Evolutionary conservation across 1,140 invertebrate species (phyloP).

Genomic region (Drosophila chauvacae): DNA sequence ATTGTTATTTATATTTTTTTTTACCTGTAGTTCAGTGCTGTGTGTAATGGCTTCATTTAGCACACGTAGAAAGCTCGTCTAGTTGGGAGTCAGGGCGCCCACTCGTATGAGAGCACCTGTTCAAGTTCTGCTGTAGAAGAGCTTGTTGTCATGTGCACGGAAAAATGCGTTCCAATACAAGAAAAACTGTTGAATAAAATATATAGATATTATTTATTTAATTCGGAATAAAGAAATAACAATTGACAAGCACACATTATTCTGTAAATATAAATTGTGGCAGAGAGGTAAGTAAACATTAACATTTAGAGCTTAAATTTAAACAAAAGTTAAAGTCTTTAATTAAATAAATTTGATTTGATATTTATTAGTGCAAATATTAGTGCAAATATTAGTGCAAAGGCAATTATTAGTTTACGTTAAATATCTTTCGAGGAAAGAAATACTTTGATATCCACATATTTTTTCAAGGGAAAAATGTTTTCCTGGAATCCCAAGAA

Average conservation of each 20-base stretch:
- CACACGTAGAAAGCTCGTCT: conserved; percentile 18
- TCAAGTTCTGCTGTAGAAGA: neutral
- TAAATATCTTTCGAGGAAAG: neutral
- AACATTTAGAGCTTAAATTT: neutral
- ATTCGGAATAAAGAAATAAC: neutral
- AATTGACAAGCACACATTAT: neutral
- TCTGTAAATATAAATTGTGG: neutral
- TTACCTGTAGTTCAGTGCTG: conserved; percentile 12
- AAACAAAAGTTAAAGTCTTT: no score
- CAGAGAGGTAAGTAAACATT: neutral
- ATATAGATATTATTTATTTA: neutral
- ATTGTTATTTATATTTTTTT: conserved; percentile 39
- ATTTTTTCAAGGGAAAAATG: neutral
- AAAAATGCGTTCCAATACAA: neutral
- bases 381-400: neutral
- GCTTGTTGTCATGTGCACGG: conserved; percentile 10
- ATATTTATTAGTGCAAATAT: neutral
- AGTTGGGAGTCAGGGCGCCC: conserved; percentile 6
- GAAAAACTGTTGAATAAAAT: neutral
- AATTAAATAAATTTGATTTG: no score
- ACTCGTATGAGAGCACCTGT: conserved; percentile 37
- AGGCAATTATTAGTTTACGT: neutral
- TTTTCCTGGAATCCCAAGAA: neutral
- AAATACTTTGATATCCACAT: neutral
- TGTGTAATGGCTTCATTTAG: conserved; percentile 67